Base-by-base conservation (phyloP, 2,797 vertebrate species). In the Eidolon dupreanum region DNA sequence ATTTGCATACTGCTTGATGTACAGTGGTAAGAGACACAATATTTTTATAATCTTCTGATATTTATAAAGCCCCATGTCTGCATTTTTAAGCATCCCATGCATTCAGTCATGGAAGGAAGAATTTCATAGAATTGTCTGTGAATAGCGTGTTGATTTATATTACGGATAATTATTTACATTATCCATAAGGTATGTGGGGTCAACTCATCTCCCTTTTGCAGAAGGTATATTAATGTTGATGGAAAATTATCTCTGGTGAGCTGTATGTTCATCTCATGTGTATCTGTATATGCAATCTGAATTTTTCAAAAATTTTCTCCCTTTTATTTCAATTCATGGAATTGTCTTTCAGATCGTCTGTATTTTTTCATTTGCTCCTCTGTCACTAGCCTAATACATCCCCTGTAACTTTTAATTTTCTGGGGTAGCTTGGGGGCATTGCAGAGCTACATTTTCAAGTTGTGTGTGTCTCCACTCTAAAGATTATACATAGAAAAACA, bases 391-490 rank as follows among this genome's bases (percentile, higher is more conserved):
- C 49, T n/a, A 57, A 22, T 43, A 12, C 53, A 8, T 11, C 43
- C 51, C 43, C 57, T 53, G 33, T 22, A n/a, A 71, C 24, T 31
- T 87, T 66, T 73, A 46, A 8, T 85, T 81, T 85, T 81, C 36
- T 81, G 6, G 13, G 8, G 20, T 11, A 5, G 53, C 13, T 0
- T 24, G 17, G 51, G 12, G 11, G 20, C 3, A 1, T 3, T 1
- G 36, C 53, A 36, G 75, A 28, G 20, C 20, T 61, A 3, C 13
- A 3, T 57, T 55, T 49, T 22, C 31, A 15, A 28, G 43, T 16
- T 6, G 13, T 20, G 1, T 70, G 36, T 24, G 13, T 28, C 3
- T 41, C 33, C 16, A 22, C 9, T 4, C 33, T 79, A 16, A 82
- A n/a, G 46, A 13, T 8, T 1, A 9, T 1, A 5, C 4, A 4